Evolutionary conservation across 2,113 vertebrate genomes (phyloP).

Genomic region (Neolamprologus hecqui): DNA sequence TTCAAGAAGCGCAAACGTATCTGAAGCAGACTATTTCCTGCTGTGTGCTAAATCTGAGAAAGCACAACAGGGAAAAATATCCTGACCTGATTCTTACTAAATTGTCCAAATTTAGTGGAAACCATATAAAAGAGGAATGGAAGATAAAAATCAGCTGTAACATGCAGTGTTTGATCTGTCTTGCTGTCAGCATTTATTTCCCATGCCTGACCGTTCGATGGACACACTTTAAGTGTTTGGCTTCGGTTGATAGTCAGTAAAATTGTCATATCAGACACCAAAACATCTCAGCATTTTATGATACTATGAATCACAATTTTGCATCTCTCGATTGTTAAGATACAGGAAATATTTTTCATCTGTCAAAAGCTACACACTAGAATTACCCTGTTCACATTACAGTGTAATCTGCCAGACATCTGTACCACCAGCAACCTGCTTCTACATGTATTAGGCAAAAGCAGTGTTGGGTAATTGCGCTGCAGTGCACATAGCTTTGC

Average conservation of each 20-base stretch:
- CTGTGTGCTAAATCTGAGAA: not conserved
- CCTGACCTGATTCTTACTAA: not conserved
- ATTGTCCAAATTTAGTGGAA: not conserved
- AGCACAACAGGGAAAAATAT: not conserved
- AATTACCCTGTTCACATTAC: not conserved
- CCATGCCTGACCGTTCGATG: not conserved
- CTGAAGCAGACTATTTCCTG: not conserved
- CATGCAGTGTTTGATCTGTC: not conserved
- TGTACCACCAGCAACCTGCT: not conserved
- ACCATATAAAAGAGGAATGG: not conserved
- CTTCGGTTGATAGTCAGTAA: not conserved
- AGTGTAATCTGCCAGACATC: not conserved
- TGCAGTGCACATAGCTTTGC: not conserved
- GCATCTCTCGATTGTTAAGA: not conserved
- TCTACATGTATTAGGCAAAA: not conserved
- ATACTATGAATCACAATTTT: not conserved
- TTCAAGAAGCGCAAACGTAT: not conserved
- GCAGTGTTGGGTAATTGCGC: not conserved
- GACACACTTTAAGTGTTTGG: not conserved
- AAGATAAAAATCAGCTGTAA: not conserved
- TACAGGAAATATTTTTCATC: not conserved
- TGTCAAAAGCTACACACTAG: not conserved
- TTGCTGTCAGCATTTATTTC: not conserved
- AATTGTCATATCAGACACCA: not conserved
- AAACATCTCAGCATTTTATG: not conserved